Percentiles rank a stretch among this genome's conserved stretches.
These are phyloP conservation scores for Perognathus longimembris DNA, from an alignment of 2,113 vertebrate genomes.

Conservation along the genomic window DNA sequence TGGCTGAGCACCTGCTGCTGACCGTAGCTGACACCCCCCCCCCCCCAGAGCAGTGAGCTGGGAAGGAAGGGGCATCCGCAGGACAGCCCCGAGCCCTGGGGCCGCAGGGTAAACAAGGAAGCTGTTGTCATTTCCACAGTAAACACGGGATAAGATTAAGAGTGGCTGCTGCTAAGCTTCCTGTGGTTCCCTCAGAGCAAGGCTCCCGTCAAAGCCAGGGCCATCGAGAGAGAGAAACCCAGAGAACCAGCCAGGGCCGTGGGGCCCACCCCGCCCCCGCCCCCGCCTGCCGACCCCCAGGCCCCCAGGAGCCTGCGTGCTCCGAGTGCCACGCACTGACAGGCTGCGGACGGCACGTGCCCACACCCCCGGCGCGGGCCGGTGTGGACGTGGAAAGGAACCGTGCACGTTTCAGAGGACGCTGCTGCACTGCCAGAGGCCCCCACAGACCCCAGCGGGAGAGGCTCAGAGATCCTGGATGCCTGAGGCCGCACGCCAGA, in stretches of 20 bases:
- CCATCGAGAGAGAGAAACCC: background rate
- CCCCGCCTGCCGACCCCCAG: accelerated
- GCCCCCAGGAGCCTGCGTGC: background rate
- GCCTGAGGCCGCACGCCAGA: too few species aligned
- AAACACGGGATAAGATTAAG: background rate
- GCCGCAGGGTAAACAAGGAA: background rate
- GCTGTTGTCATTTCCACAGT: background rate
- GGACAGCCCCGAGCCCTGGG: background rate
- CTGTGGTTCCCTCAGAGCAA: background rate
- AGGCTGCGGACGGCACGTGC: too few species aligned
- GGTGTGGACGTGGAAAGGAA: too few species aligned
- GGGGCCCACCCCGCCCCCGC: accelerated
- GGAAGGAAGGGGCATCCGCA: background rate
- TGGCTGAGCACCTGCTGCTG: too few species aligned
- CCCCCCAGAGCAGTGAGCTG: accelerated
- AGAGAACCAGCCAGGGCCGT: background rate
- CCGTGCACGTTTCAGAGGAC: too few species aligned
- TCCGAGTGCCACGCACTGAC: background rate
- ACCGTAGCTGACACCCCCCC: too few species aligned
- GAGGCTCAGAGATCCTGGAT: background rate
- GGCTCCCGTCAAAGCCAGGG: background rate
- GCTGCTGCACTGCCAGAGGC: too few species aligned
- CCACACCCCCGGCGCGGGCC: too few species aligned
- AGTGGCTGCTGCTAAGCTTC: too few species aligned
- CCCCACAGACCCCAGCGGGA: background rate